Conservation (phyloP, 2,888 invertebrate genomes). For the Dicyrtomina minuta region DNA sequence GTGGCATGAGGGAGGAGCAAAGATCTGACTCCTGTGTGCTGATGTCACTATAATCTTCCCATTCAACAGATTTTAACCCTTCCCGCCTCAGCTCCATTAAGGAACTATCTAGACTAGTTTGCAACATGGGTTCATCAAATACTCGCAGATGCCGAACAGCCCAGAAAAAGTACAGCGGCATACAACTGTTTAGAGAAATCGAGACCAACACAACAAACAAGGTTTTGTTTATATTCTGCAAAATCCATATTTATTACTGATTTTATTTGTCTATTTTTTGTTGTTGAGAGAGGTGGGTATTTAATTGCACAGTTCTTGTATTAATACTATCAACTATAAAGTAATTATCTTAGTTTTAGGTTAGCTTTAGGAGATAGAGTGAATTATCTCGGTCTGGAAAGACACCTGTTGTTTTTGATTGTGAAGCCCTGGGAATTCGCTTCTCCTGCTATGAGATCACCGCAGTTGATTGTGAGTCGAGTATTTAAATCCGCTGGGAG, state of each 20-base stretch:
- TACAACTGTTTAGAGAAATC: slow-evolving; percentile 41
- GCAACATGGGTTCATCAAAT: not conserved
- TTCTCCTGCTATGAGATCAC: slow-evolving; percentile 40
- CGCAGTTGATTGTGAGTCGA: slow-evolving; percentile 38
- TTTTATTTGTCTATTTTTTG: too few species aligned
- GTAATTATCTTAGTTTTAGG: too few species aligned
- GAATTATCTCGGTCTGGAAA: too few species aligned
- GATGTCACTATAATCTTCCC: slow-evolving; percentile 29
- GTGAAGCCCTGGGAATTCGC: slow-evolving; percentile 23
- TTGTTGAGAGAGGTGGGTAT: too few species aligned
- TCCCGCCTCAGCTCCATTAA: slow-evolving; percentile 25
- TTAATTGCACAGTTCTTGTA: too few species aligned
- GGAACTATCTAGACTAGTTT: not conserved
- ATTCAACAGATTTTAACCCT: slow-evolving; percentile 21
- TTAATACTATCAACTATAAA: too few species aligned
- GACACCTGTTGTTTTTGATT: slow-evolving; percentile 36
- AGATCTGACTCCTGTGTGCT: too few species aligned
- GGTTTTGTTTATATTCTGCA: too few species aligned
- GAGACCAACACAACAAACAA: slow-evolving; percentile 2
- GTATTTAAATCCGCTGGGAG: slow-evolving; percentile 37
- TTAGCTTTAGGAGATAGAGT: too few species aligned
- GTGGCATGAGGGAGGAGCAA: slow-evolving; percentile 3
- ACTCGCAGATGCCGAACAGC: slow-evolving; percentile 35
- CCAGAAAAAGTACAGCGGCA: slow-evolving; percentile 44
- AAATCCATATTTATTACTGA: too few species aligned